Evolutionary conservation across 2,113 vertebrate genomes (phyloP).

Genomic region (Cyprinus carpio): DNA sequence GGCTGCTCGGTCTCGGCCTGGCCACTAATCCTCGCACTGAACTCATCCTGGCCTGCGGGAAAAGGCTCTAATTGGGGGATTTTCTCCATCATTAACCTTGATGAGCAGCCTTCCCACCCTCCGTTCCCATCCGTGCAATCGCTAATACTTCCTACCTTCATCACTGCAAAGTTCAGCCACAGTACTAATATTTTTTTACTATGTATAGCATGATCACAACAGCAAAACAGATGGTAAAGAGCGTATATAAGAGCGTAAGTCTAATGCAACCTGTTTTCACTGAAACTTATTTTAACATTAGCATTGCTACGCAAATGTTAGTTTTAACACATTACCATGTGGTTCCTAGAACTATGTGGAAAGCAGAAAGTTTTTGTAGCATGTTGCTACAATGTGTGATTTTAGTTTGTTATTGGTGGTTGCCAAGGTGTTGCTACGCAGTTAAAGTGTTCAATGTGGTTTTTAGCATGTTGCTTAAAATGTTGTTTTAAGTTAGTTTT

Average conservation of each 20-base stretch:
- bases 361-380: too few species aligned
- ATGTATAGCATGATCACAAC: background rate
- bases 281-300: background rate
- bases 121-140: slow-evolving; percentile 39
- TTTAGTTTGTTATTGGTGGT: too few species aligned
- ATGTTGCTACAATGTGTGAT: too few species aligned
- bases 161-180: slow-evolving; percentile 37
- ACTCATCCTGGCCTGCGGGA: slow-evolving; percentile 78
- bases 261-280: background rate
- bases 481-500: too few species aligned
- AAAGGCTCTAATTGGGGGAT: slow-evolving; percentile 83
- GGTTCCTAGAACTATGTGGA: too few species aligned
- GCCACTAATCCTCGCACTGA: slow-evolving; percentile 76
- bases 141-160: slow-evolving; percentile 52
- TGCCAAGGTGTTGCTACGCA: background rate
- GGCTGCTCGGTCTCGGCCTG: slow-evolving; percentile 63
- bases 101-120: slow-evolving; percentile 67
- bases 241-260: background rate
- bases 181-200: background rate
- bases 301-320: background rate
- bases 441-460: too few species aligned
- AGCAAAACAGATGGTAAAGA: background rate
- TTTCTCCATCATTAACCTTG: slow-evolving; percentile 80
- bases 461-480: too few species aligned
- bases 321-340: background rate